These are phyloP conservation scores for Proterorhinus semilunaris DNA, from an alignment of 2,113 vertebrate genomes.

Conservation along the genomic window DNA sequence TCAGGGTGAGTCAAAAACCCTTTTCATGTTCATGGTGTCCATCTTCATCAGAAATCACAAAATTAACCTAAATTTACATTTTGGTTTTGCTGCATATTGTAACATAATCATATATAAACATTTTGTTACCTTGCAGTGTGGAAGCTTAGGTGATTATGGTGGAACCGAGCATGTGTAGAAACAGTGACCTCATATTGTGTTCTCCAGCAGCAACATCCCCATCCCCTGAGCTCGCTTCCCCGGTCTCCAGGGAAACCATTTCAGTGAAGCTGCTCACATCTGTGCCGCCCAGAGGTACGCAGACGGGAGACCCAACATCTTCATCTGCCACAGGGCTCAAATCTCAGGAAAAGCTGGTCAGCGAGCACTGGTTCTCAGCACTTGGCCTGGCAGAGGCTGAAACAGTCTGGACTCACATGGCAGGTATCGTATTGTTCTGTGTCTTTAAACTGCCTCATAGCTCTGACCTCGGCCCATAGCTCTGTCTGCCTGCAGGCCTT, in stretches of 20 bases:
- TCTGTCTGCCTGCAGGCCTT: constrained; percentile 18
- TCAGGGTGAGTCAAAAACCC: constrained; percentile 47
- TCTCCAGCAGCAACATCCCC: constrained; percentile 27
- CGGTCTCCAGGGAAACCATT: constrained; percentile 64
- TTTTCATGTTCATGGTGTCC: neutral
- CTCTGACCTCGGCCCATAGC: neutral
- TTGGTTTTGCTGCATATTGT: neutral
- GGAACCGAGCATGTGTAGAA: neutral
- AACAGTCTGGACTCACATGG: constrained; percentile 49
- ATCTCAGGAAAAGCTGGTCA: constrained; percentile 78
- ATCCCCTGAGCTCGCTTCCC: constrained; percentile 54
- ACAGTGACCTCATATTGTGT: constrained; percentile 41
- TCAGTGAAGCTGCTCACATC: constrained; percentile 62
- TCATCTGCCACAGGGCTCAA: constrained; percentile 45
- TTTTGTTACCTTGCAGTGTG: neutral
- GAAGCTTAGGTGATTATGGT: neutral
- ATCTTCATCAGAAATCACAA: neutral
- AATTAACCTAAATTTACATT: neutral
- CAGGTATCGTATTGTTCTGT: constrained; percentile 57
- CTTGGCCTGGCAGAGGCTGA: constrained; percentile 62
- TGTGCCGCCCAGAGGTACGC: constrained; percentile 43
- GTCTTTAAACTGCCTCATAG: neutral
- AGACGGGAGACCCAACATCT: constrained; percentile 24
- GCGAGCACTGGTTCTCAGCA: constrained; percentile 69
- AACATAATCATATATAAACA: neutral